Evolutionary conservation across 2,797 vertebrate genomes (phyloP), one percentile per base, ranked within the genome.

Genomic region (Adrianichthys oophorus): DNA sequence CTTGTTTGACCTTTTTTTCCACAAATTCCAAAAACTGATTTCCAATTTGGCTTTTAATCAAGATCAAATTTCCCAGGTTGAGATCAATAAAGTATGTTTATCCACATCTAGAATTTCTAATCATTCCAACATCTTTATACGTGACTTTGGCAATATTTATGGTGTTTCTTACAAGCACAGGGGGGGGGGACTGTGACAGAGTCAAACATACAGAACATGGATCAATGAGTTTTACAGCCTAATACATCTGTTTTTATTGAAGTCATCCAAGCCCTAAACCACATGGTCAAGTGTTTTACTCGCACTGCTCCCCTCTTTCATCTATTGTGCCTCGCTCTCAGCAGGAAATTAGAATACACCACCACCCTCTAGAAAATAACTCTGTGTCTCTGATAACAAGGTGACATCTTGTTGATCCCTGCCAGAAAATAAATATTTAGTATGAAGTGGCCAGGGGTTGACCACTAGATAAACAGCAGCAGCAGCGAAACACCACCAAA

Each of bases 141-240:
- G 10, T 37, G 32, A 12, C 32, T 37, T 37, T 37, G 32, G 10
- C 14, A 68, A 54, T 56, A 48, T 70, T 37, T 49, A 7, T 48
- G 49, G 26, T 46, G 44, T 51, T 32, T n/a, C 21, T 52, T 59
- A 41, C 18, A 17, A 54, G 37, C 52, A 15, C 29, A 24, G 19
- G 29, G n/a, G 55, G 70, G 62, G 45, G 4, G 55, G 70, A 78
- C 68, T 63, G 72, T 53, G 65, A 81, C 56, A 41, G 70, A 73
- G 72, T 76, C 76, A 72, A 70, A 75, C 61, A 56, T 62, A 79
- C 56, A 57, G 41, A 17, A 4, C 72, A 65, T 0, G 72, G 82
- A 63, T 80, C 77, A 59, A 67, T 47, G 81, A 68, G 62, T 72
- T 87, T 80, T 72, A 78, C 80, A 57, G 1, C 74, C 79, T 41